Conservation (phyloP, 1,140 invertebrate species). For the Oreohelix idahoensis region DNA sequence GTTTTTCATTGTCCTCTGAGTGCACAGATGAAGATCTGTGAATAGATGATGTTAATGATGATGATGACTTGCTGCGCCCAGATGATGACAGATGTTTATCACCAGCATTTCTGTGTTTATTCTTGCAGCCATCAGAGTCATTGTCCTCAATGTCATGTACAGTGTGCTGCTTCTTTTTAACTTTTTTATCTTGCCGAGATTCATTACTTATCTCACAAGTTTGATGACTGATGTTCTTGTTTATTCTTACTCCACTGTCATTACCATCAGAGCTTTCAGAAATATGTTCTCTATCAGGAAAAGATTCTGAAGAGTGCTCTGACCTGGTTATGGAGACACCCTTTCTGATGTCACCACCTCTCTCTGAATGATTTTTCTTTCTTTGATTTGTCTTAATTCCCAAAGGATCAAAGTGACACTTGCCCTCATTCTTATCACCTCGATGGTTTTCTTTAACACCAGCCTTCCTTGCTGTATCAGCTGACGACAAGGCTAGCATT, state of each 20-base stretch:
- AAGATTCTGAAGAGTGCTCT: not conserved
- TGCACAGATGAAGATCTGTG: not conserved
- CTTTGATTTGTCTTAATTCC: not conserved
- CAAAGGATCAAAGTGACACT: not conserved
- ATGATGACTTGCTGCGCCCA: not conserved
- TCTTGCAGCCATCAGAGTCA: too few species aligned
- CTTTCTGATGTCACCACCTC: not conserved
- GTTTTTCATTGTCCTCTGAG: not conserved
- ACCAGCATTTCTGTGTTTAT: not conserved
- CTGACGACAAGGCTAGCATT: not conserved
- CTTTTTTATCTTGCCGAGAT: not conserved
- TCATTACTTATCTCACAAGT: not conserved
- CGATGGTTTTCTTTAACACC: not conserved
- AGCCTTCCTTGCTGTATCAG: not conserved
- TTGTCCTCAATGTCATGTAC: too few species aligned
- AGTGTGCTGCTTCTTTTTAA: not conserved
- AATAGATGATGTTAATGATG: not conserved
- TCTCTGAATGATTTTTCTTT: not conserved
- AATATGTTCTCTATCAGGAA: not conserved
- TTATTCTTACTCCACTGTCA: not conserved
- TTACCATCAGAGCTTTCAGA: not conserved
- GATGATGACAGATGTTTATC: not conserved
- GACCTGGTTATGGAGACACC: not conserved
- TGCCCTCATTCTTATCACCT: not conserved
- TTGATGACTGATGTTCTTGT: not conserved